These are phyloP conservation scores for Spheniscus humboldti DNA, from an alignment of 2,797 vertebrate species.

Conservation along the genomic window DNA sequence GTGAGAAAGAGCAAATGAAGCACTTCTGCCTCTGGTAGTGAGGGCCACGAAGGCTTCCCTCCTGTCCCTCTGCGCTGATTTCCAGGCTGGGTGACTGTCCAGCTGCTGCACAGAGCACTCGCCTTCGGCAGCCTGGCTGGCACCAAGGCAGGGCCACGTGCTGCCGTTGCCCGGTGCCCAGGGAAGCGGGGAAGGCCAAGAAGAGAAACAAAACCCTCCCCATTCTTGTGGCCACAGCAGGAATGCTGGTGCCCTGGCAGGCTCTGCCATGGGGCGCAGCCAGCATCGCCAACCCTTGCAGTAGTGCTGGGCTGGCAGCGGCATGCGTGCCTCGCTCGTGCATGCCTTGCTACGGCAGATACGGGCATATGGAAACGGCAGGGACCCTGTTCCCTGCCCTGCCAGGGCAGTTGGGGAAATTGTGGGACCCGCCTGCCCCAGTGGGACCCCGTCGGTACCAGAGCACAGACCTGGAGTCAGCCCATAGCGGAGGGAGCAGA, in stretches of 20 bases:
- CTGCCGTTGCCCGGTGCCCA: not conserved
- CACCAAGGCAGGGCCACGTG: not conserved
- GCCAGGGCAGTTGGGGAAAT: not conserved
- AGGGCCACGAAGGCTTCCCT: not conserved
- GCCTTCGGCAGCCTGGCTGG: not conserved
- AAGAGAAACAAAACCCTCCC: not conserved
- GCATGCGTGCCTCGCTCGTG: fast-evolving
- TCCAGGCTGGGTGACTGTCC: not conserved
- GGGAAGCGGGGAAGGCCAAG: not conserved
- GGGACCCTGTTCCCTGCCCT: not conserved
- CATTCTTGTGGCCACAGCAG: fast-evolving
- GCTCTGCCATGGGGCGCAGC: not conserved
- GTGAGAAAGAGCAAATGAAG: not conserved
- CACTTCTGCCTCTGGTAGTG: not conserved
- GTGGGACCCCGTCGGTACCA: not conserved
- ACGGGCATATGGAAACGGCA: not conserved
- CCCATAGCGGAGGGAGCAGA: not conserved
- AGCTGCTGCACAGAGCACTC: not conserved
- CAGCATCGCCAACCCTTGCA: not conserved
- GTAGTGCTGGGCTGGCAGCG: slow-evolving; percentile 26
- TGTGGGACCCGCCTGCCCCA: not conserved
- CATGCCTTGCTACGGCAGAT: slow-evolving; percentile 8
- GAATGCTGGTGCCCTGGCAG: not conserved
- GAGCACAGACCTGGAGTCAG: not conserved
- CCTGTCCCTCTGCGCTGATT: not conserved